These are phyloP conservation scores for Trigoniulus corallinus DNA, from an alignment of 1,140 invertebrate genomes.

Conservation along the genomic window DNA sequence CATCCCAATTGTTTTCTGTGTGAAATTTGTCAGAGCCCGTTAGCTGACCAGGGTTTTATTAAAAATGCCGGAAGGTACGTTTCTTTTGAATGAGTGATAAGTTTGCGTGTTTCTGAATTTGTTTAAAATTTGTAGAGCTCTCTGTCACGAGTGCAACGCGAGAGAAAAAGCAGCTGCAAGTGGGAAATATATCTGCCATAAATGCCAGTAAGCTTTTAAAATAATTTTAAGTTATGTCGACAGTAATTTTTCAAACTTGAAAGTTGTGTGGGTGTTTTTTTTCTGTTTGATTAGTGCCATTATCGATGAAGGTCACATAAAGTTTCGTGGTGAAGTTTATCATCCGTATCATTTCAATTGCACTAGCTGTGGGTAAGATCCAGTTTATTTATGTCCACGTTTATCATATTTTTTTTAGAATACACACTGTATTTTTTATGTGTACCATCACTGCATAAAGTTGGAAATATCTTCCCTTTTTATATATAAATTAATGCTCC, in stretches of 20 bases:
- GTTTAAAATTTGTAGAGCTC: slow-evolving; percentile 43
- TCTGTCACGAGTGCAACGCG: slow-evolving; percentile 95
- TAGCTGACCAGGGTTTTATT: slow-evolving; percentile 95
- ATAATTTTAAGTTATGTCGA: background rate
- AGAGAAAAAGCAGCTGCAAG: slow-evolving; percentile 84
- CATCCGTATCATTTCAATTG: slow-evolving; percentile 99
- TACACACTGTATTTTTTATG: too few species aligned
- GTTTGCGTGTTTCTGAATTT: slow-evolving; percentile 9
- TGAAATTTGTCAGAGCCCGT: slow-evolving; percentile 71
- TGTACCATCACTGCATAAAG: too few species aligned
- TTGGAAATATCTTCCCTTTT: too few species aligned
- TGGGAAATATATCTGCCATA: slow-evolving; percentile 95
- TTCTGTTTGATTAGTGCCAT: slow-evolving; percentile 47
- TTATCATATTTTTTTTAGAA: too few species aligned
- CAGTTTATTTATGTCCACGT: background rate
- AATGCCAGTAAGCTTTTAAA: slow-evolving; percentile 75
- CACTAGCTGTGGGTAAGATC: slow-evolving; percentile 57
- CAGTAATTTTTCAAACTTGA: background rate
- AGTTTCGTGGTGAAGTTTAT: slow-evolving; percentile 91
- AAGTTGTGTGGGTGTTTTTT: background rate
- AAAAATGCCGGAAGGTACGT: slow-evolving; percentile 57
- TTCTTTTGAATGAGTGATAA: background rate
- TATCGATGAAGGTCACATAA: slow-evolving; percentile 90
- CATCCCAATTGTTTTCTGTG: slow-evolving; percentile 95
- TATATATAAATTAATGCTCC: too few species aligned